Evolutionary conservation across 2,888 invertebrate genomes (phyloP).

Genomic region (Caprella mutica): DNA sequence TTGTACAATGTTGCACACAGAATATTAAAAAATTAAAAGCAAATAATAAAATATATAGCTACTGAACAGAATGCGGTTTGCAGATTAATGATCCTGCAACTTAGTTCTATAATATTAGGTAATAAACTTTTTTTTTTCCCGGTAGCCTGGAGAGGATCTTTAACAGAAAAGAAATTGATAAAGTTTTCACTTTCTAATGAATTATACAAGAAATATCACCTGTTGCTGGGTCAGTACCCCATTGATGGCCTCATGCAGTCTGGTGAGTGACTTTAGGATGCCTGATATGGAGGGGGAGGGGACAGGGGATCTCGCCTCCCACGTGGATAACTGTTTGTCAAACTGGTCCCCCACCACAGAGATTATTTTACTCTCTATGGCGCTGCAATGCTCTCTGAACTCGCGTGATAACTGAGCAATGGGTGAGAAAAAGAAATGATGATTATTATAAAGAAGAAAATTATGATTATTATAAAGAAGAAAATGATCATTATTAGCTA

Average conservation of each 20-base stretch:
- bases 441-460: too few species aligned
- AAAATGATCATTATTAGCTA: background rate
- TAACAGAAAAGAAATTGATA: too few species aligned
- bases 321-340: conserved; percentile 24
- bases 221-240: conserved; percentile 25
- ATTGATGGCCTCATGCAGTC: conserved; percentile 30
- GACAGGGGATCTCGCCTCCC: conserved; percentile 34
- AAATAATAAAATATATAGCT: too few species aligned
- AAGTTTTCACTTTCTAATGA: too few species aligned
- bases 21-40: too few species aligned
- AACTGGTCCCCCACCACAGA: conserved; percentile 28
- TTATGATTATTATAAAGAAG: background rate
- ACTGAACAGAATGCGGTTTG: too few species aligned
- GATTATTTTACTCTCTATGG: conserved; percentile 32
- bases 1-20: too few species aligned
- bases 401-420: conserved; percentile 28
- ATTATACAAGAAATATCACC: too few species aligned
- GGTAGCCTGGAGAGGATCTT: too few species aligned
- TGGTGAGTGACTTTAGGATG: conserved; percentile 27
- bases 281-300: conserved; percentile 28
- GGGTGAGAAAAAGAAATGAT: background rate
- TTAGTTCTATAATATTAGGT: too few species aligned
- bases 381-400: conserved; percentile 26
- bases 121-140: too few species aligned
- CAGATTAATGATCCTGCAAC: too few species aligned